Conservation (phyloP, 2,888 invertebrate species). For the Drosophila imparisetae region DNA sequence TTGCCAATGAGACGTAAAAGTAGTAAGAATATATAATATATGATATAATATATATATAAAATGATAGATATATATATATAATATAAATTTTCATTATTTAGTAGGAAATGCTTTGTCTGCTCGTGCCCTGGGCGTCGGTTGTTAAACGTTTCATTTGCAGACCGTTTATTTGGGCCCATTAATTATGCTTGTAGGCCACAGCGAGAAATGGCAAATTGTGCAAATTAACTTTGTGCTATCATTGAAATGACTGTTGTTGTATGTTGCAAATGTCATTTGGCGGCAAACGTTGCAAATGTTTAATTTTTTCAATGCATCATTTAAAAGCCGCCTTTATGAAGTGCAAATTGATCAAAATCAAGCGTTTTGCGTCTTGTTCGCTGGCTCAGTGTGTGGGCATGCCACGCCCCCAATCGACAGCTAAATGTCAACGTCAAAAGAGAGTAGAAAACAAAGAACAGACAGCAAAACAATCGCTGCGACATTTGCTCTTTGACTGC, state of each 20-base stretch:
- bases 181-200: conserved; percentile 34
- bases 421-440: conserved; percentile 38
- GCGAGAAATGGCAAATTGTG: conserved; percentile 10
- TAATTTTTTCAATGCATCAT: neutral
- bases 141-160: conserved; percentile 52
- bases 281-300: conserved; percentile 27
- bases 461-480: neutral
- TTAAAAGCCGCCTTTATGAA: conserved; percentile 7
- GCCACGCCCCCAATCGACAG: conserved; percentile 17
- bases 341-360: conserved; percentile 8
- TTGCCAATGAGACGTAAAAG: neutral
- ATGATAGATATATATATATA: neutral
- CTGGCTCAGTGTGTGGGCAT: conserved; percentile 20
- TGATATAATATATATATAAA: neutral
- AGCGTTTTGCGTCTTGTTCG: conserved; percentile 39
- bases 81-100: neutral
- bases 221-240: conserved; percentile 11
- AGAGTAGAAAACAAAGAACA: neutral
- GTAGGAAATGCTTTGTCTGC: conserved; percentile 48
- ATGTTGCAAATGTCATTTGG: conserved; percentile 19
- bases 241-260: conserved; percentile 25
- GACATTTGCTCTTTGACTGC: neutral
- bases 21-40: too few species aligned
- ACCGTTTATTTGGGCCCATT: conserved; percentile 37
- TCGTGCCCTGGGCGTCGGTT: conserved; percentile 13